A percentile compares a stretch with the other conserved stretches of the same genome.
phyloP scores from a whole-genome alignment of 2,797 vertebrate species.

The Bradypodion pumilum region DNA sequence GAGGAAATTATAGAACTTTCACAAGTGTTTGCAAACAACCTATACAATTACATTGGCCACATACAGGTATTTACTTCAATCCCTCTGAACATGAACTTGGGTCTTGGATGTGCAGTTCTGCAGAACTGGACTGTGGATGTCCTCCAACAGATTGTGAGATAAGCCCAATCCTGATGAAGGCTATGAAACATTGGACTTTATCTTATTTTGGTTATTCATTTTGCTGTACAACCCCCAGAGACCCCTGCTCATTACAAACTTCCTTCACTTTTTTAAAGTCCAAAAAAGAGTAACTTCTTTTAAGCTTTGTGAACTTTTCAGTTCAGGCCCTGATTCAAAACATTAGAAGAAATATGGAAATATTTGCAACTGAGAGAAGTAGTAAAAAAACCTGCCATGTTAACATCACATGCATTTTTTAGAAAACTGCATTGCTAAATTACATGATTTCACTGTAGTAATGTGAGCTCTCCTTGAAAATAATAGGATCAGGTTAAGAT shows the following conservation, averaged over 20 bases:
- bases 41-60: neutral
- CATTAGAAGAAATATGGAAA: conserved; percentile 3
- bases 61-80: neutral
- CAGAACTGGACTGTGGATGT: neutral
- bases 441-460: conserved; percentile 50
- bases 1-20: neutral
- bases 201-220: too few species aligned
- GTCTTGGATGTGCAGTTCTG: neutral
- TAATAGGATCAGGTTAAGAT: conserved; percentile 42
- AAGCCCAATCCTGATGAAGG: too few species aligned
- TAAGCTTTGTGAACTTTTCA: neutral
- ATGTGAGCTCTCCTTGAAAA: conserved; percentile 35
- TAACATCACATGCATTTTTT: conserved; percentile 27
- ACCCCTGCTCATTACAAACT: too few species aligned
- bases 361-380: neutral
- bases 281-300: too few species aligned
- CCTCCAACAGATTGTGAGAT: neutral
- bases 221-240: too few species aligned
- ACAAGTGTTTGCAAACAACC: neutral
- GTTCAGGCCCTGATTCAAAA: neutral
- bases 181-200: too few species aligned
- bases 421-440: conserved; percentile 36
- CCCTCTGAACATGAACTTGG: too few species aligned
- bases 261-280: too few species aligned
- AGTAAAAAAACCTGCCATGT: conserved; percentile 26